Percentiles rank a stretch among this genome's conserved stretches.
Evolutionary conservation across 2,888 invertebrate species (phyloP).

Genomic region (Ochropleura leucogaster): DNA sequence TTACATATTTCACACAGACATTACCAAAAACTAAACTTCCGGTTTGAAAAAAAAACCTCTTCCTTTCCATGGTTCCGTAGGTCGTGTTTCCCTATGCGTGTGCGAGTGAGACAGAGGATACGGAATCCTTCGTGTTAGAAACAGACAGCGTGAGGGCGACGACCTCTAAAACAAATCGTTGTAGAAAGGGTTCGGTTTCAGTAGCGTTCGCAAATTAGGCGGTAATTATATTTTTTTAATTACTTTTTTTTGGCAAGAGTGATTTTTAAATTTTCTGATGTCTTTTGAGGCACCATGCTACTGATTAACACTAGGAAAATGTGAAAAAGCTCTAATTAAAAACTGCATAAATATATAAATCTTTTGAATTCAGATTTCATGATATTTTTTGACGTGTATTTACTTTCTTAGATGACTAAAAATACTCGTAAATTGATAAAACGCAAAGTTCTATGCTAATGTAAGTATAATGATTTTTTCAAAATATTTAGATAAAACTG

Average conservation of each 20-base stretch:
- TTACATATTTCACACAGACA: slow-evolving; percentile 43
- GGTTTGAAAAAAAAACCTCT: slow-evolving; percentile 83
- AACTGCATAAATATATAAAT: neutral
- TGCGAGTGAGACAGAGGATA: slow-evolving; percentile 77
- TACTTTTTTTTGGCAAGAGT: slow-evolving; percentile 13
- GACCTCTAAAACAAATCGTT: slow-evolving; percentile 90
- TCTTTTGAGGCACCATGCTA: neutral
- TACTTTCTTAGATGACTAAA: no score
- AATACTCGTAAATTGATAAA: no score
- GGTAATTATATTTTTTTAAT: slow-evolving; percentile 50
- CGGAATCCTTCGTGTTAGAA: slow-evolving; percentile 72
- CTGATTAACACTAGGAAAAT: neutral
- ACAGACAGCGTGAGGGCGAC: slow-evolving; percentile 84
- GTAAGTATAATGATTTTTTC: no score
- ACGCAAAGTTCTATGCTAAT: no score
- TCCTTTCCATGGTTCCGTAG: slow-evolving; percentile 83
- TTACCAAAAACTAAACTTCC: slow-evolving; percentile 81
- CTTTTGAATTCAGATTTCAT: no score
- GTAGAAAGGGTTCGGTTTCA: slow-evolving; percentile 88
- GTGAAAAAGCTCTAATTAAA: neutral
- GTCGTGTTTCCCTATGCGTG: slow-evolving; percentile 82
- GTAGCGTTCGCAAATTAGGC: slow-evolving; percentile 81
- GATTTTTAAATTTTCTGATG: neutral
- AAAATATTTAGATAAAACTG: no score
- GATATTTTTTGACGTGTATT: no score